A percentile compares a stretch with the other conserved stretches of the same genome.
Conservation (phyloP, 2,888 invertebrate genomes). For the Vanessa cardui region DNA sequence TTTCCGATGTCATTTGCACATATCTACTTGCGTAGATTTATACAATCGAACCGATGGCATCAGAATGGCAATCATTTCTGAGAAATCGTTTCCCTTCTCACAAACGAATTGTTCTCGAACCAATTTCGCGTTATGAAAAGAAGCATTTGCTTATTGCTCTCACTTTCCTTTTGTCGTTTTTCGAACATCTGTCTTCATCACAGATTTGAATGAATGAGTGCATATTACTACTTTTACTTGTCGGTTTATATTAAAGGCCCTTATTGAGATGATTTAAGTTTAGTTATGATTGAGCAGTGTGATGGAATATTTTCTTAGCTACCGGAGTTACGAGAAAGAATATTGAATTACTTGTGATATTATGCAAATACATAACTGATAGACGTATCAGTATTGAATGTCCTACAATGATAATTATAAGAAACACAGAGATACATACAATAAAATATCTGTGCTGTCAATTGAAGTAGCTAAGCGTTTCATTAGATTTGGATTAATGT, state of each 20-base stretch:
- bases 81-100: constrained; percentile 55
- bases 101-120: constrained; percentile 69
- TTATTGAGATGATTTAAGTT: not conserved
- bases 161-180: constrained; percentile 66
- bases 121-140: constrained; percentile 77
- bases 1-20: constrained; percentile 38
- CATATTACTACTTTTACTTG: constrained; percentile 11
- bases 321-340: no score
- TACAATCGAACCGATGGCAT: constrained; percentile 48
- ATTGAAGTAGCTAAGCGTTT: no score
- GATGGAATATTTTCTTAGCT: no score
- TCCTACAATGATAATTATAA: no score
- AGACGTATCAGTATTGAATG: no score
- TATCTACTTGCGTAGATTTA: constrained; percentile 46
- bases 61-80: constrained; percentile 58
- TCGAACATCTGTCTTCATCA: constrained; percentile 59
- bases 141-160: constrained; percentile 76
- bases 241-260: not conserved
- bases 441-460: no score
- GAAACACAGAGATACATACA: no score
- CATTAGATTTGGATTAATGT: no score
- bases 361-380: no score
- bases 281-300: not conserved
- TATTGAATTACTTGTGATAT: no score
- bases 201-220: constrained; percentile 32